Evolutionary conservation across 2,797 vertebrate genomes (phyloP), one percentile per base, ranked within the genome.

Genomic region (Zenarchopterus dispar): DNA sequence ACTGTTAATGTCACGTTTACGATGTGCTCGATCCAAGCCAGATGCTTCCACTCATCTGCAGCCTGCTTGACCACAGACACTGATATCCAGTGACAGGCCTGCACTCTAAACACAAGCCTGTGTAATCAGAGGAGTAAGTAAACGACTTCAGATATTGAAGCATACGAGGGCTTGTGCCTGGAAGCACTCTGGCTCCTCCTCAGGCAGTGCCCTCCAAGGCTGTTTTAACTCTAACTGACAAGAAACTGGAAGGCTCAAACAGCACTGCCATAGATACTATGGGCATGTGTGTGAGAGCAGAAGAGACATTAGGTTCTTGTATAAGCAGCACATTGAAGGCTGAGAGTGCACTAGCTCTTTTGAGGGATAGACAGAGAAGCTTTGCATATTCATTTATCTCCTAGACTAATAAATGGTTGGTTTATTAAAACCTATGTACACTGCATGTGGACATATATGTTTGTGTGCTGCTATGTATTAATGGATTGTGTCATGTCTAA

Each of bases 81-180:
- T 91, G 89, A 91, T 84, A 84, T 77, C 73, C 73, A 76, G 63
- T 73, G 88, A 84, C 86, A 87, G 80, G 76, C 77, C 57, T 61
- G 56, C 72, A 82, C 81, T 87, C 80, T 77, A 80, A 89, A 87
- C 87, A 87, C 75, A 81, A 83, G 78, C 71, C 73, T 54, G 75
- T 84, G 77, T 85, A 89, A 88, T 88, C 81, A 88, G 84, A 88
- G 84, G 80, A 87, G 79, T 88, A 84, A 88, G 87, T 81, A 87
- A 90, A 88, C 60, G 56, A 80, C 84, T 84, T 87, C 73, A 84
- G 67, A 86, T 75, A 87, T 89, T 88, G 88, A 48, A 88, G 77
- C 75, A 73, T 85, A 78, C 79, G 82, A 72, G 79, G 84, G 66
- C 63, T 73, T 56, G 75, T 70, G 86, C 87, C 82, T 85, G 81